A percentile compares a stretch with the other conserved stretches of the same genome.
phyloP scores from a whole-genome alignment of 2,888 invertebrate genomes.

The Amphipyra tragopoginis region DNA sequence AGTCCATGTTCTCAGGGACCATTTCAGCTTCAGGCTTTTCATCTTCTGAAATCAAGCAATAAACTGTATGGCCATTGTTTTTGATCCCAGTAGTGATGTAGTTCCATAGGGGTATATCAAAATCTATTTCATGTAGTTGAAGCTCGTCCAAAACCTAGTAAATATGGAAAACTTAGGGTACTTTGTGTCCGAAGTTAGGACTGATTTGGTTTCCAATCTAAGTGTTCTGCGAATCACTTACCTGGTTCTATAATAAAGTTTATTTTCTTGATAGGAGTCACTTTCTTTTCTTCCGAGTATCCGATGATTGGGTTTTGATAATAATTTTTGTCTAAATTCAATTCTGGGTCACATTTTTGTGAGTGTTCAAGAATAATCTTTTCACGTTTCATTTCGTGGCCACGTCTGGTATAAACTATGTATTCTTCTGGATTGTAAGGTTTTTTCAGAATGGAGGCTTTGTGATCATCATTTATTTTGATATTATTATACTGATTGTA shows the following conservation, averaged over 20 bases:
- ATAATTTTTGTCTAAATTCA: neutral
- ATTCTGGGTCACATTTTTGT: constrained; percentile 10
- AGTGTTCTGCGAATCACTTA: constrained; percentile 1
- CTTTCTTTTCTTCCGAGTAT: constrained; percentile 1
- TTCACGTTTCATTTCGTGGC: neutral
- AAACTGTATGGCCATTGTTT: neutral
- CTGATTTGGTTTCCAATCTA: no score
- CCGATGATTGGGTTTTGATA: neutral
- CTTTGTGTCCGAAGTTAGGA: no score
- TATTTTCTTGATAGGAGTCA: constrained; percentile 35
- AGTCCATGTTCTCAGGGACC: constrained; percentile 66
- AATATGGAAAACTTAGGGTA: no score
- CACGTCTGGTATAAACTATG: neutral
- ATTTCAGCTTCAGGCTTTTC: constrained; percentile 1
- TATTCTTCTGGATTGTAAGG: neutral
- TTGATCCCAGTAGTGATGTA: no score
- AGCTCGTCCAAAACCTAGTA: no score
- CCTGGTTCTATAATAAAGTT: constrained; percentile 16
- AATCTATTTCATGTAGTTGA: no score
- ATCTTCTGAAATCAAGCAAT: constrained; percentile 23
- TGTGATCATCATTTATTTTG: neutral
- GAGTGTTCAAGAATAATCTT: neutral
- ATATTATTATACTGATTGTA: constrained; percentile 27
- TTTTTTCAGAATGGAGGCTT: neutral
- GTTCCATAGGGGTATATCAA: neutral